These are phyloP conservation scores for Erethizon dorsatum DNA, from an alignment of 2,797 vertebrate species.

Conservation along the genomic window DNA sequence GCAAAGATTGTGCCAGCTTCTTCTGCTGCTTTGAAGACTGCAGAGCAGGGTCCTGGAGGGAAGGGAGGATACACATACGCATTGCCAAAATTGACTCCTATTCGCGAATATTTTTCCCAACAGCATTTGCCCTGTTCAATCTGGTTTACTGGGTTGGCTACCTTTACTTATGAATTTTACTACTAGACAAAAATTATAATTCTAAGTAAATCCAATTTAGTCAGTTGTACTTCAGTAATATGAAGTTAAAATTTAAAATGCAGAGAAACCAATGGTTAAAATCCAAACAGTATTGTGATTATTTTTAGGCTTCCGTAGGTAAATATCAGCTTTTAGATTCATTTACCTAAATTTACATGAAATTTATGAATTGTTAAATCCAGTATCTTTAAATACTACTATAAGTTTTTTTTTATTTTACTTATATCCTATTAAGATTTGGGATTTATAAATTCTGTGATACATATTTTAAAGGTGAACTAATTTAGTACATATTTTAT, in stretches of 20 bases:
- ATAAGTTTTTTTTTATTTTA: conserved; percentile 71
- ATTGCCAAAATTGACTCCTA: conserved; percentile 98
- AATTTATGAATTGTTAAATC: conserved; percentile 63
- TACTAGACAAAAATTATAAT: conserved; percentile 78
- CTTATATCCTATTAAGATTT: neutral
- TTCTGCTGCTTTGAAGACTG: conserved; percentile 99
- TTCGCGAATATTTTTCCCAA: conserved; percentile 97
- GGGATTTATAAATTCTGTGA: conserved; percentile 13
- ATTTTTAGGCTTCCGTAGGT: conserved; percentile 69
- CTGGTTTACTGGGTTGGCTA: conserved; percentile 98
- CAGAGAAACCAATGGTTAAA: conserved; percentile 67
- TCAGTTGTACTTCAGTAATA: conserved; percentile 63
- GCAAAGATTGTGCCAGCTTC: conserved; percentile 97
- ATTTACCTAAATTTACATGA: conserved; percentile 83
- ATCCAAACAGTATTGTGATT: neutral
- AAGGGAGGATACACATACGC: conserved; percentile 97
- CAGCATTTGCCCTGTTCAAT: conserved; percentile 98
- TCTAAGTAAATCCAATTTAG: conserved; percentile 15
- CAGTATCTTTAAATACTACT: conserved; percentile 33
- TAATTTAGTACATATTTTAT: conserved; percentile 65
- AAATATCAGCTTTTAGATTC: conserved; percentile 78
- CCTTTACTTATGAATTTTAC: conserved; percentile 93
- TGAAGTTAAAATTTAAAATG: conserved; percentile 71
- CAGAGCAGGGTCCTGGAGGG: conserved; percentile 96
- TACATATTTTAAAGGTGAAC: conserved; percentile 46